Percentiles rank a stretch among this genome's conserved stretches.
These are phyloP conservation scores for Phrynosoma platyrhinos DNA, from an alignment of 2,113 vertebrate genomes.

Conservation along the genomic window DNA sequence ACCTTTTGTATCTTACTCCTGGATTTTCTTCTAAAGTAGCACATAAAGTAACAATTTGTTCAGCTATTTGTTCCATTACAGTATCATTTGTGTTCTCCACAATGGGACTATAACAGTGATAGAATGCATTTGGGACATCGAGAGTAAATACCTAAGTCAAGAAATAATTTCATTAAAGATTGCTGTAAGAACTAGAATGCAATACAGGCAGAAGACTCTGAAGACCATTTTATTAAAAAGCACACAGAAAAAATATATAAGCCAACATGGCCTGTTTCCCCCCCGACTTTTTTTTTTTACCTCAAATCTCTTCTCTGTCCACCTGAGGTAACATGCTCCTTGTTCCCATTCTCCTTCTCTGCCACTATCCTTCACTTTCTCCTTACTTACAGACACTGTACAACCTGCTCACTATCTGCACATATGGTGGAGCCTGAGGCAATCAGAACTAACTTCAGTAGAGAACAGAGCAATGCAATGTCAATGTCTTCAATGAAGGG, in stretches of 20 bases:
- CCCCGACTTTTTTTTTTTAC: not conserved
- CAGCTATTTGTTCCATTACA: conserved; percentile 86
- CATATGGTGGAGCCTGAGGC: conserved; percentile 12
- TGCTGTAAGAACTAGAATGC: not conserved
- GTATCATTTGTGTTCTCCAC: conserved; percentile 78
- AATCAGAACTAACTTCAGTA: conserved; percentile 31
- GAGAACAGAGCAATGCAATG: conserved; percentile 24
- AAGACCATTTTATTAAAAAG: not conserved
- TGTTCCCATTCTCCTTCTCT: conserved; percentile 36
- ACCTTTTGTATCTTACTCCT: conserved; percentile 93
- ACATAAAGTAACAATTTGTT: conserved; percentile 93
- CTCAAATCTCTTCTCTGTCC: conserved; percentile 30
- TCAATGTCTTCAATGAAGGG: not conserved
- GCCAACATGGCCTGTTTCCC: not conserved
- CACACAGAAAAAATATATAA: conserved; percentile 12
- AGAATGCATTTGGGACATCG: conserved; percentile 88
- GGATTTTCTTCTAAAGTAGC: conserved; percentile 95
- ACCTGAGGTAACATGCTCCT: conserved; percentile 31
- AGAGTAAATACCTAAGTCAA: conserved; percentile 91
- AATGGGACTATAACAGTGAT: conserved; percentile 87
- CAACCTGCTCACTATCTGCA: conserved; percentile 26
- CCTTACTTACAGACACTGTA: conserved; percentile 26
- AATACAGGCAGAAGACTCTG: not conserved
- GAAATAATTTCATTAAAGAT: not conserved
- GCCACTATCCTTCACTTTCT: conserved; percentile 8